Conservation (phyloP, 37 sponge, comb jelly and placozoan species). For the Oscarella lobularis region DNA sequence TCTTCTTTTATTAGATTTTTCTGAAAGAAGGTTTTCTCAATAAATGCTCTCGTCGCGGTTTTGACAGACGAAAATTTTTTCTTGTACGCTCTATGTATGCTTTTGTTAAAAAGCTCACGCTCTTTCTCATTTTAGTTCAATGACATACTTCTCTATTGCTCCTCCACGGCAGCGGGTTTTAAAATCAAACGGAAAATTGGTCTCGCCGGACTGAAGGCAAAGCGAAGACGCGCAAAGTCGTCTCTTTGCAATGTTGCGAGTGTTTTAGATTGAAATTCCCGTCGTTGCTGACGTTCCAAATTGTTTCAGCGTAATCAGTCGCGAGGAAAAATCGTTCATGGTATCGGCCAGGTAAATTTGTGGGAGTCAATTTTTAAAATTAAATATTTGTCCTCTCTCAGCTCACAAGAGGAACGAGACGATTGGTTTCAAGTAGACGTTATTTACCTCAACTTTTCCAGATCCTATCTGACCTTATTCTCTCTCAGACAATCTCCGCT, state of each 20-base stretch:
- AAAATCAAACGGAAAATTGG: slow-evolving; percentile 23
- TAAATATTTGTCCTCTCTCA: no score
- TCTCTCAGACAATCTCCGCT: neutral
- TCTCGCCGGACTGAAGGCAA: slow-evolving; percentile 20
- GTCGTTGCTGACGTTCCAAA: slow-evolving; percentile 29
- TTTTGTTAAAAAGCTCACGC: no score
- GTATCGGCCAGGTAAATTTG: slow-evolving; percentile 7
- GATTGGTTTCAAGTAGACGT: no score
- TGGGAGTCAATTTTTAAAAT: no score
- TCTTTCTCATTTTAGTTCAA: no score
- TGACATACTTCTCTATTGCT: neutral
- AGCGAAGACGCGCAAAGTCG: neutral
- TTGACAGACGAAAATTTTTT: neutral
- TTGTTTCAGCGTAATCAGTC: slow-evolving; percentile 52
- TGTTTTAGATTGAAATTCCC: slow-evolving; percentile 33
- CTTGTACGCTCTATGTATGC: neutral
- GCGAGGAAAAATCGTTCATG: slow-evolving; percentile 45
- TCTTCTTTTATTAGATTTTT: neutral
- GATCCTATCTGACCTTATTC: no score
- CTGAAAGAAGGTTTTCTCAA: neutral
- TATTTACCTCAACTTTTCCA: no score
- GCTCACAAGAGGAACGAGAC: no score
- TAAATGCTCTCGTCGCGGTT: neutral
- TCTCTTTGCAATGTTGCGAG: neutral
- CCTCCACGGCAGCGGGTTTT: slow-evolving; percentile 28